Evolutionary conservation across 2,797 vertebrate species (phyloP).

Genomic region (Falco peregrinus): DNA sequence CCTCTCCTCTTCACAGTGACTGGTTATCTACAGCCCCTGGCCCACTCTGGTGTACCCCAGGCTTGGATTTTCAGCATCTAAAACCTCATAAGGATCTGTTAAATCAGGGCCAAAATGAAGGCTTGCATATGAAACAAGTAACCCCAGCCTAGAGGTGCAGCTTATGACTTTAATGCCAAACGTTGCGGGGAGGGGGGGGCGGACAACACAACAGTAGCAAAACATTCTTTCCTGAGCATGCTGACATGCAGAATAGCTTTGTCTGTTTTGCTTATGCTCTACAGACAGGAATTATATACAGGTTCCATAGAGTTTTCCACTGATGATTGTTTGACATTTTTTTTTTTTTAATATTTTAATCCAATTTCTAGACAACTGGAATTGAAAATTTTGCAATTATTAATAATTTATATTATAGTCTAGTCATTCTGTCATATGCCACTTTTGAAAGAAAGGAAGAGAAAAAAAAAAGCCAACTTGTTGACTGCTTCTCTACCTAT

Average conservation of each 20-base stretch:
- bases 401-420: not conserved
- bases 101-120: not conserved
- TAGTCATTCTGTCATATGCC: not conserved
- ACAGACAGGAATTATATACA: not conserved
- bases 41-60: not conserved
- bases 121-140: fast-evolving
- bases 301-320: not conserved
- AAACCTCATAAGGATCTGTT: too few species aligned
- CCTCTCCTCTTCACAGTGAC: fast-evolving
- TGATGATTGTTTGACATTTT: not conserved
- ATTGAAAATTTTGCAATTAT: not conserved
- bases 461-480: not conserved
- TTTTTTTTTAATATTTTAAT: not conserved
- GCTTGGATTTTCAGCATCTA: too few species aligned
- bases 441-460: not conserved
- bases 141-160: not conserved
- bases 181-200: fast-evolving
- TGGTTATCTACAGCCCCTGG: too few species aligned
- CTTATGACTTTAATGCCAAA: too few species aligned
- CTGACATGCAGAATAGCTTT: not conserved
- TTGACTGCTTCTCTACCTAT: not conserved
- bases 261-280: not conserved
- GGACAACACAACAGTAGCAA: too few species aligned
- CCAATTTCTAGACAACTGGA: not conserved
- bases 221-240: fast-evolving